Base-by-base conservation (phyloP, 2,888 invertebrate species). In the Thereva unica region DNA sequence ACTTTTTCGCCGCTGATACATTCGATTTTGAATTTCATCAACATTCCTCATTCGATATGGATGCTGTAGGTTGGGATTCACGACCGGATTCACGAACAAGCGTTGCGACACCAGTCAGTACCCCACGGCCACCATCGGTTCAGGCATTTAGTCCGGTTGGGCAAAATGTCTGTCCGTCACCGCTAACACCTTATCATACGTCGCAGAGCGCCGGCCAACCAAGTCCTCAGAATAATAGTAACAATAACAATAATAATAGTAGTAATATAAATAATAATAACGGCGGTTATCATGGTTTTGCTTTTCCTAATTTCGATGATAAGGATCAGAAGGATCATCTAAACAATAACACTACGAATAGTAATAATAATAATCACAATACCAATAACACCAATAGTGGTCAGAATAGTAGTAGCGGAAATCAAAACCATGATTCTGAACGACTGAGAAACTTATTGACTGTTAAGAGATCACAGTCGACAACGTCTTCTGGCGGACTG, bases 11-110 rank as follows among this genome's bases (percentile, higher is more conserved):
- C 66, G 82, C 82, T 73, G 89, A 89, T 74, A 67, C 76, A 38
- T 86, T 89, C 78, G 89, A 89, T 74, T 85, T 89, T 74, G 89
- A 88, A 72, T 84, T 67, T 8, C 85, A 85, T 75, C 85, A 86
- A 72, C 84, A 85, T 75, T 84, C 87, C 74, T 85, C 89, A 67
- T 91, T 86, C 83, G 87, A 80, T 83, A 77, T 80, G 71, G 81
- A 81, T 74, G 76, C 76, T 55, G 75, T 76, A 2, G 75, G 75
- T 44, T 75, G 78, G 44, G 81, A 81, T 67, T 78, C 81, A n/a
- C 78, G 88, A 69, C 86, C 89, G 35, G 87, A 87, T 73, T 88
- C 88, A 50, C 82, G 88, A 70, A 85, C 87, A 71, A 87, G 87
- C 73, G 83, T 85, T 47, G 83, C 85, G 44, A 84, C 86, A 65